Base-by-base conservation (phyloP, 2,797 vertebrate genomes). In the Erpetoichthys calabaricus region DNA sequence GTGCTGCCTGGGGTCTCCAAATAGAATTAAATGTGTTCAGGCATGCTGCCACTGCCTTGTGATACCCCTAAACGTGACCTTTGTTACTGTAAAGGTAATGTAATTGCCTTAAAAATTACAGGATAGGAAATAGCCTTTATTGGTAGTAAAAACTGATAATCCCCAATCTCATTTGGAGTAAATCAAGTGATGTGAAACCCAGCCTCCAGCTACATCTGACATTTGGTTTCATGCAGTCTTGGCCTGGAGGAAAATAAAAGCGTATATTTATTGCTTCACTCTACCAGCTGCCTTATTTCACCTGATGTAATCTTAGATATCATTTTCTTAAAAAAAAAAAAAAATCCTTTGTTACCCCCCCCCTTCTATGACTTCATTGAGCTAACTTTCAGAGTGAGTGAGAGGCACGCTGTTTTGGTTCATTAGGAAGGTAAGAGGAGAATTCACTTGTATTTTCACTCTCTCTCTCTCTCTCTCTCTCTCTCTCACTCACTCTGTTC, bases 361-460 rank as follows among this genome's bases (percentile, higher is more conserved):
- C 62, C 45, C 45, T 66, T 63, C 79, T 58, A 69, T 57, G 57
- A 65, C 71, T 73, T 72, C 63, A 72, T 73, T 58, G 64, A 79
- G 71, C 77, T 79, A 74, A 71, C 75, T 73, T 67, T 41, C 3
- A 49, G 47, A 49, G 47, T 7, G 47, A 49, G 47, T 7, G 67
- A 70, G 70, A 73, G 66, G 73, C 64, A 73, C 74, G 73, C 82
- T 65, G 83, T 85, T 76, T 74, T 85, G 84, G 87, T 89, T 91
- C 89, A 80, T 57, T 78, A 73, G 68, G 68, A 84, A 88, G 86
- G 86, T 88, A 90, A 84, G 84, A 82, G 77, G 83, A 81, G 79
- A 85, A 80, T 80, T 62, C 81, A 74, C 75, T 72, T 79, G 71
- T 58, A 67, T 57, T 67, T 60, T 70, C 72, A 73, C 70, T 73